Evolutionary conservation across 2,113 vertebrate genomes (phyloP).

Genomic region (Prinia subflava): DNA sequence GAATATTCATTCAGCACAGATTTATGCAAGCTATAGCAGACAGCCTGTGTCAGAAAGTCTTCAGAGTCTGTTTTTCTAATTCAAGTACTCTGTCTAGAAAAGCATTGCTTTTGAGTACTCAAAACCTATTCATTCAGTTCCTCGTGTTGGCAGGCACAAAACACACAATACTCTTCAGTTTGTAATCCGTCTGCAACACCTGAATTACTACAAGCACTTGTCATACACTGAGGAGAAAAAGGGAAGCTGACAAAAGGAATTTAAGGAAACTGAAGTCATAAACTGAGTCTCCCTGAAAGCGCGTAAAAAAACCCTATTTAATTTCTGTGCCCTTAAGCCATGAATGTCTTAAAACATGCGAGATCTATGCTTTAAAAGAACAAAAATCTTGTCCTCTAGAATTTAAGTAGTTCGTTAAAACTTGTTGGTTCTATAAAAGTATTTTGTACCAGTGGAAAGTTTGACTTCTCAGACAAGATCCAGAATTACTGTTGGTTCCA

Average conservation of each 20-base stretch:
- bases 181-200: background rate
- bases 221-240: background rate
- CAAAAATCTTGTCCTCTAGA: background rate
- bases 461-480: background rate
- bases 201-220: background rate
- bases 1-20: background rate
- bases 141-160: background rate
- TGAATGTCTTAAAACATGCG: background rate
- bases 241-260: background rate
- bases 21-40: background rate
- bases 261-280: background rate
- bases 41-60: background rate
- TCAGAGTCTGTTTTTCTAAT: background rate
- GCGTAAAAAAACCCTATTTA: background rate
- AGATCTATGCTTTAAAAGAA: background rate
- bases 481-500: background rate
- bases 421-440: background rate
- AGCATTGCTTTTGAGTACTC: background rate
- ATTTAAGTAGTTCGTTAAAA: background rate
- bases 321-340: background rate
- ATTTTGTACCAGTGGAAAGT: background rate
- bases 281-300: background rate
- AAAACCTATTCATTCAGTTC: background rate
- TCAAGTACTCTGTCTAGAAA: background rate
- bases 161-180: background rate